Percentiles rank a stretch among this genome's conserved stretches.
These are phyloP conservation scores for Mormyrus hasselquistii DNA, from an alignment of 2,797 vertebrate species.

Conservation along the genomic window DNA sequence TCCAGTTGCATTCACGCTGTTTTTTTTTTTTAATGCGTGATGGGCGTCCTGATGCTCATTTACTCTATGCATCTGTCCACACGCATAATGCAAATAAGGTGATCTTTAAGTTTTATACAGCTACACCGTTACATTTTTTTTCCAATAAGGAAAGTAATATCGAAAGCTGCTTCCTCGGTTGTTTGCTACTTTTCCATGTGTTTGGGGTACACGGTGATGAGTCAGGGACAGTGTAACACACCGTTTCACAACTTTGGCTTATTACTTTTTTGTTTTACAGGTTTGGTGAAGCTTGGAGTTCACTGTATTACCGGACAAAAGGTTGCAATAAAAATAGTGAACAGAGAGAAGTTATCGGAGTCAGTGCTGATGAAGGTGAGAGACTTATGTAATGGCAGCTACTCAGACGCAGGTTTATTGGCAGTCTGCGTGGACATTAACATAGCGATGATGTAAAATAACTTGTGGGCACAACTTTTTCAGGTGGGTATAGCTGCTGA, in stretches of 20 bases:
- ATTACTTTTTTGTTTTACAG: conserved; percentile 42
- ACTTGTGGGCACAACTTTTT: not conserved
- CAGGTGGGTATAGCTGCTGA: not conserved
- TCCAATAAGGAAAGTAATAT: not conserved
- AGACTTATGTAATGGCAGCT: not conserved
- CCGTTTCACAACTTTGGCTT: not conserved
- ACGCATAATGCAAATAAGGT: not conserved
- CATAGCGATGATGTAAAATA: not conserved
- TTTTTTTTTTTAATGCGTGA: not conserved
- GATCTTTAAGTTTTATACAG: not conserved
- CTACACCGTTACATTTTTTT: not conserved
- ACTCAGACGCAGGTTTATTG: not conserved
- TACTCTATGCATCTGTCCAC: not conserved
- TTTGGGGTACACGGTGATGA: not conserved
- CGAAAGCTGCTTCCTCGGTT: not conserved
- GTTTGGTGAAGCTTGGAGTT: conserved; percentile 83
- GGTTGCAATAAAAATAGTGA: conserved; percentile 93
- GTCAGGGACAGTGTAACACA: not conserved
- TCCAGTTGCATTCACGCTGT: not conserved
- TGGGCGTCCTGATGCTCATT: not conserved
- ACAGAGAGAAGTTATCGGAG: conserved; percentile 88
- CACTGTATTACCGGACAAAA: conserved; percentile 90
- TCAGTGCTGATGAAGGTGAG: conserved; percentile 89
- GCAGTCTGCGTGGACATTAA: not conserved
- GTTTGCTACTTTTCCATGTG: not conserved